phyloP scores from a whole-genome alignment of 2,888 invertebrate genomes.

The Campaea margaritaria region DNA sequence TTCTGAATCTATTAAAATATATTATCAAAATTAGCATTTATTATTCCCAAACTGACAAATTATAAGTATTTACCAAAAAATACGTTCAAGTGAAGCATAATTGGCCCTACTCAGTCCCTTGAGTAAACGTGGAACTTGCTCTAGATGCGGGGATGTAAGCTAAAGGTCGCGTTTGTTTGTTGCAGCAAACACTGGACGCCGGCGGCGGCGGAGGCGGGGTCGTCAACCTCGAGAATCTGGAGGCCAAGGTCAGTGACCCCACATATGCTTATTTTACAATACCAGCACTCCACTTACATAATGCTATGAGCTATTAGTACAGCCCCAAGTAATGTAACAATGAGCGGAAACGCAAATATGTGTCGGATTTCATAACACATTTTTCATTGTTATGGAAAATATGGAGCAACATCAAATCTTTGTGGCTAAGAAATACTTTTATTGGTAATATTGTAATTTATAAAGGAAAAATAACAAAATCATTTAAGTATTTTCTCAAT shows the following conservation, averaged over 20 bases:
- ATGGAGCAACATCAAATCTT: conserved; percentile 27
- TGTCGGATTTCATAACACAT: conserved; percentile 32
- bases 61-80: too few relatives aligned
- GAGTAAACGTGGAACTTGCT: conserved; percentile 7
- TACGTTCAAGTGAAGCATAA: too few relatives aligned
- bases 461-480: too few relatives aligned
- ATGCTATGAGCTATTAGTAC: conserved; percentile 23
- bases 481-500: too few relatives aligned
- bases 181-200: conserved; percentile 81
- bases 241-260: conserved; percentile 88
- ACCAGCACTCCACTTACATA: conserved; percentile 34
- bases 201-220: conserved; percentile 77
- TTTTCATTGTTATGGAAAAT: conserved; percentile 27
- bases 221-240: conserved; percentile 91
- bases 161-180: conserved; percentile 58
- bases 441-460: too few relatives aligned
- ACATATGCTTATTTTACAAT: conserved; percentile 29
- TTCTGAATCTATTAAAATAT: too few relatives aligned
- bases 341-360: conserved; percentile 38
- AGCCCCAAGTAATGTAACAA: conserved; percentile 29
- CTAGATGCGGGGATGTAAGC: conserved; percentile 21
- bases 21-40: background rate
- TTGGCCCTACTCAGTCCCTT: background rate
- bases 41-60: too few relatives aligned
- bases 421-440: background rate